Conservation (phyloP, 2,888 invertebrate species). For the Drosophila greeni region DNA sequence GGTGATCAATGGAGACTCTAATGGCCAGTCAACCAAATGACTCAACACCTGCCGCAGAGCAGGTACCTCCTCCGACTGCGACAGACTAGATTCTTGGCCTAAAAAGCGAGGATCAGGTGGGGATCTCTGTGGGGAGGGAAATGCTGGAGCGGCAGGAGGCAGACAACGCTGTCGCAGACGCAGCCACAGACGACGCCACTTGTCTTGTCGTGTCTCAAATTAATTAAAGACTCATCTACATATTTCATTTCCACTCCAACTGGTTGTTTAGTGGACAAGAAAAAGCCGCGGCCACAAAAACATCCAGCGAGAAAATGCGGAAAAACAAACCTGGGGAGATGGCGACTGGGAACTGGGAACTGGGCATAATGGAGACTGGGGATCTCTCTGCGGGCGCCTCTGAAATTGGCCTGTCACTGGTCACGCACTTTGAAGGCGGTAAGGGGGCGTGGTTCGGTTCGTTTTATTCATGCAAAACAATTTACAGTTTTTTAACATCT, state of each 20-base stretch:
- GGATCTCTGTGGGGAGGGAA: conserved; percentile 4
- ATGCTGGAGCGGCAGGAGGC: conserved; percentile 53
- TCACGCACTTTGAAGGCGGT: conserved; percentile 19
- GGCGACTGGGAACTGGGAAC: conserved; percentile 11
- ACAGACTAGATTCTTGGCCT: conserved; percentile 56
- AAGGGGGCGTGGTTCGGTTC: conserved; percentile 43
- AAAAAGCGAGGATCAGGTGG: conserved; percentile 48
- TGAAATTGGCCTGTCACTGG: conserved; percentile 70
- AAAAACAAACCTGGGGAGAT: conserved; percentile 57
- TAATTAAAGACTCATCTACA: conserved; percentile 74
- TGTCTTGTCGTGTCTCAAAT: conserved; percentile 75
- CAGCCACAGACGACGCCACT: conserved; percentile 68
- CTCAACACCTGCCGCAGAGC: conserved; percentile 66
- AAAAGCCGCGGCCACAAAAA: conserved; percentile 38
- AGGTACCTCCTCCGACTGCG: conserved; percentile 18
- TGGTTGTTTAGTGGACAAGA: conserved; percentile 57
- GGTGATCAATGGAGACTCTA: conserved; percentile 65
- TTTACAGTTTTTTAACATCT: conserved; percentile 59
- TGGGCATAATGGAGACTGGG: conserved; percentile 3
- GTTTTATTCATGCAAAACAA: conserved; percentile 45
- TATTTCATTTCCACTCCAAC: conserved; percentile 73
- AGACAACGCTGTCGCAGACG: conserved; percentile 50
- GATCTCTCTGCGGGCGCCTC: conserved; percentile 53
- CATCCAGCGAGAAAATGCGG: conserved; percentile 59
- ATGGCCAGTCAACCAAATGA: conserved; percentile 61